Conservation (phyloP, 2,797 vertebrate species). For the Microhierax caerulescens region DNA sequence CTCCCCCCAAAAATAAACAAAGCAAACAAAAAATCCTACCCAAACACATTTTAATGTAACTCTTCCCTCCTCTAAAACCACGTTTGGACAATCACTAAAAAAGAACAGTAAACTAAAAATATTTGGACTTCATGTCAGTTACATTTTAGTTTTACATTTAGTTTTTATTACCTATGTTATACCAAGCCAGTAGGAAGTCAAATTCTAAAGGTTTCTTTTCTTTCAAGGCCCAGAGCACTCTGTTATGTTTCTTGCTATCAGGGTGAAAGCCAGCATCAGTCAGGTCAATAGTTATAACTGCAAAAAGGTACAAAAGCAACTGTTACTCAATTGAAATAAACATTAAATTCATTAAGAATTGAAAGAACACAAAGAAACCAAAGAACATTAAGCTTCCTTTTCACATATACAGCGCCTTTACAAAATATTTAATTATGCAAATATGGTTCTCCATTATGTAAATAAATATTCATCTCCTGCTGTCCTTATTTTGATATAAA, state of each 20-base stretch:
- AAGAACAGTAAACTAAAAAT: neutral
- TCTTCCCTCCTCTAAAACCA: neutral
- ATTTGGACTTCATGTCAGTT: neutral
- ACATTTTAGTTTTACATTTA: neutral
- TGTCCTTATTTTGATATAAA: neutral
- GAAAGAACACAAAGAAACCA: neutral
- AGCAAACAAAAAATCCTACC: neutral
- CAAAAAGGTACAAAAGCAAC: slow-evolving; percentile 36
- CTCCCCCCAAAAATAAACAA: neutral
- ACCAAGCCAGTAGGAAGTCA: slow-evolving; percentile 86
- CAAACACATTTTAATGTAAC: neutral
- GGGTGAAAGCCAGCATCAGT: slow-evolving; percentile 77
- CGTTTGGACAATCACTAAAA: neutral
- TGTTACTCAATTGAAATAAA: neutral
- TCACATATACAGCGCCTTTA: neutral
- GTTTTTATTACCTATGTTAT: slow-evolving; percentile 79
- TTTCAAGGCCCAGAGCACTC: slow-evolving; percentile 82
- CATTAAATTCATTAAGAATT: neutral
- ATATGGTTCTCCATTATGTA: neutral
- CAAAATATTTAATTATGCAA: neutral
- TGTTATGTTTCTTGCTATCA: slow-evolving; percentile 81
- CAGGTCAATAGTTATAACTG: slow-evolving; percentile 88
- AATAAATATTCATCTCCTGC: neutral
- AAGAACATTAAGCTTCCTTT: neutral
- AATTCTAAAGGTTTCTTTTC: slow-evolving; percentile 83